phyloP scores from a whole-genome alignment of 2,113 vertebrate species.

The Sapayoa aenigma region DNA sequence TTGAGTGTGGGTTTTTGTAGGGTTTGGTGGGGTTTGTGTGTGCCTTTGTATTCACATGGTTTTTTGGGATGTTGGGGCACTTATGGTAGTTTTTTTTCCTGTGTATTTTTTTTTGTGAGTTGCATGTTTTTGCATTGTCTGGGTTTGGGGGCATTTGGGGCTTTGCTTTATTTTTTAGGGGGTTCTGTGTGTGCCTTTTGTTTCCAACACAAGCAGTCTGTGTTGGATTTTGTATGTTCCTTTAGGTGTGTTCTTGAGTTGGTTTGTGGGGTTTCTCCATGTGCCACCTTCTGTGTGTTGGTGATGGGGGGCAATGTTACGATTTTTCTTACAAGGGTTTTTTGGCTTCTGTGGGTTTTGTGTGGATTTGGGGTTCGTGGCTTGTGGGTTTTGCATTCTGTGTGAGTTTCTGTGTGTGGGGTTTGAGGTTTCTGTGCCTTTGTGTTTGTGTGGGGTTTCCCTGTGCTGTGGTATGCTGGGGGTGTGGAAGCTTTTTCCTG shows the following conservation, averaged over 20 bases:
- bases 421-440: background rate
- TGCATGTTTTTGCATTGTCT: accelerated
- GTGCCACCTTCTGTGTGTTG: background rate
- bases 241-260: background rate
- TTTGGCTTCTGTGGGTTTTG: background rate
- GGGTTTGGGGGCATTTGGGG: background rate
- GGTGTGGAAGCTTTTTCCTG: background rate
- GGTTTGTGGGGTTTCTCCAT: background rate
- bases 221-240: background rate
- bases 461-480: background rate
- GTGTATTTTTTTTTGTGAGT: background rate
- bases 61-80: too few relatives aligned
- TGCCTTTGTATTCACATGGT: too few relatives aligned
- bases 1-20: background rate
- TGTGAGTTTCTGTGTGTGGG: background rate
- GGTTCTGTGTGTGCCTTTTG: background rate
- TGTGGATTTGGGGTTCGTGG: background rate
- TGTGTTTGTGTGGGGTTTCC: background rate
- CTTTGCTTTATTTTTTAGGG: background rate
- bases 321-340: too few relatives aligned
- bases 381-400: background rate
- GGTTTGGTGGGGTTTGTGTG: background rate
- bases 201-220: too few relatives aligned
- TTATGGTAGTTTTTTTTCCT: background rate
- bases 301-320: too few relatives aligned